phyloP scores from a whole-genome alignment of 2,888 invertebrate genomes.

The Pterostichus niger region DNA sequence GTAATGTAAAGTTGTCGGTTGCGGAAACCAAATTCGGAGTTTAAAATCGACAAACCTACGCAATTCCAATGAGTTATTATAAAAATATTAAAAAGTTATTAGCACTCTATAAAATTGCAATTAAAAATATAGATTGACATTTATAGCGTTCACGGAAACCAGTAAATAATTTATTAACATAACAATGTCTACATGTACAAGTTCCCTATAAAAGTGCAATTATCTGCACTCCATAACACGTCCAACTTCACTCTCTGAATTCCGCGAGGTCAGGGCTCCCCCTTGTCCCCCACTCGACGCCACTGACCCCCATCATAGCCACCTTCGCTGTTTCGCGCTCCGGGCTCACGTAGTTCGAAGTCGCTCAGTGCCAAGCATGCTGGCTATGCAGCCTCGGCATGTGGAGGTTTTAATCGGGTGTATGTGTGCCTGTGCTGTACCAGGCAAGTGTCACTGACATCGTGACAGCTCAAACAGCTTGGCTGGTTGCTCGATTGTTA shows the following conservation, averaged over 20 bases:
- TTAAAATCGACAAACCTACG: too few relatives aligned
- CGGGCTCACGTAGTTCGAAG: neutral
- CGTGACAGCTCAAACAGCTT: neutral
- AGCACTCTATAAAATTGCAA: too few relatives aligned
- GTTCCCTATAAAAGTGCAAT: neutral
- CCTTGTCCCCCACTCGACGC: neutral
- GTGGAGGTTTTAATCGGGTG: neutral
- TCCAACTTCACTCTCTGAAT: conserved; percentile 2
- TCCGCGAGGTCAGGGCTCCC: neutral
- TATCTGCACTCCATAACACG: neutral
- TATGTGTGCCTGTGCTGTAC: conserved; percentile 31
- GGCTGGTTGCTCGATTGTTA: conserved; percentile 10
- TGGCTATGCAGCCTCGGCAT: neutral
- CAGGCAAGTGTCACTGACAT: conserved; percentile 39
- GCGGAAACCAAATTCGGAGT: too few relatives aligned
- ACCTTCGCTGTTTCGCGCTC: conserved; percentile 36
- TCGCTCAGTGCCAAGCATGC: neutral
- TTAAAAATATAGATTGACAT: neutral
- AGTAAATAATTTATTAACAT: neutral
- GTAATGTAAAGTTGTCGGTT: too few relatives aligned
- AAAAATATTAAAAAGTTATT: too few relatives aligned
- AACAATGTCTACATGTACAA: neutral
- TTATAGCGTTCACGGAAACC: neutral
- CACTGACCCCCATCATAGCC: conserved; percentile 23
- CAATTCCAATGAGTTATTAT: too few relatives aligned